These are phyloP conservation scores for Cottus gobio DNA, from an alignment of 2,113 vertebrate species.

Conservation along the genomic window DNA sequence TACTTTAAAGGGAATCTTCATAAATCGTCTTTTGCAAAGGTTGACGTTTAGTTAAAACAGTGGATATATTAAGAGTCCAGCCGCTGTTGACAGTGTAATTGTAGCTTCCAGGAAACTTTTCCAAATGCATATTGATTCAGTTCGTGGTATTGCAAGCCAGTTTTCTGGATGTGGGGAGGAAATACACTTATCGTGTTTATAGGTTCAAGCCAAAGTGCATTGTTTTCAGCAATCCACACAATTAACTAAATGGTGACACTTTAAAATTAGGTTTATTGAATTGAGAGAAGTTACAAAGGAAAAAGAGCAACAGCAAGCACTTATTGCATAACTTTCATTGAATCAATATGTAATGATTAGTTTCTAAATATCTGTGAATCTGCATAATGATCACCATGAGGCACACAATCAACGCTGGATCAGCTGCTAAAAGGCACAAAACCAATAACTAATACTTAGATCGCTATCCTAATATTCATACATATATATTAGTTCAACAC, in stretches of 20 bases:
- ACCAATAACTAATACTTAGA: background rate
- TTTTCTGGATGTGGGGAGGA: slow-evolving; percentile 26
- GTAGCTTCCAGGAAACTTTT: slow-evolving; percentile 41
- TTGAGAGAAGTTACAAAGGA: background rate
- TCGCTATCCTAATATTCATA: background rate
- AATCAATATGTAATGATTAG: slow-evolving; percentile 14
- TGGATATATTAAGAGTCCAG: slow-evolving; percentile 25
- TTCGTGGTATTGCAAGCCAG: slow-evolving; percentile 23
- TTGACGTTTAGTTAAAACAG: slow-evolving; percentile 39
- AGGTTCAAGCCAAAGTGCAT: slow-evolving; percentile 3
- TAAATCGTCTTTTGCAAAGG: slow-evolving; percentile 40
- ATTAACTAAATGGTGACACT: slow-evolving; percentile 26
- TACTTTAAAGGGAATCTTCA: slow-evolving; percentile 36
- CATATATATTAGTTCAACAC: background rate
- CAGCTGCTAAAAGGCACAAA: slow-evolving; percentile 13
- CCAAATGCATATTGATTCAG: slow-evolving; percentile 34
- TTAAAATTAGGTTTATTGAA: slow-evolving; percentile 3
- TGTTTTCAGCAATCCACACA: slow-evolving; percentile 25
- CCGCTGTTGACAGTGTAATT: slow-evolving; percentile 56
- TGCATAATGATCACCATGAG: background rate
- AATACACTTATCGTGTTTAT: slow-evolving; percentile 22
- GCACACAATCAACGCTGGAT: background rate
- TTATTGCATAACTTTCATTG: slow-evolving; percentile 7
- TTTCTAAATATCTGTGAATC: slow-evolving; percentile 8
- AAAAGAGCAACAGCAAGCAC: slow-evolving; percentile 18